phyloP scores from a whole-genome alignment of 2,797 vertebrate genomes.

The Parauchenoglanis punctatus region DNA sequence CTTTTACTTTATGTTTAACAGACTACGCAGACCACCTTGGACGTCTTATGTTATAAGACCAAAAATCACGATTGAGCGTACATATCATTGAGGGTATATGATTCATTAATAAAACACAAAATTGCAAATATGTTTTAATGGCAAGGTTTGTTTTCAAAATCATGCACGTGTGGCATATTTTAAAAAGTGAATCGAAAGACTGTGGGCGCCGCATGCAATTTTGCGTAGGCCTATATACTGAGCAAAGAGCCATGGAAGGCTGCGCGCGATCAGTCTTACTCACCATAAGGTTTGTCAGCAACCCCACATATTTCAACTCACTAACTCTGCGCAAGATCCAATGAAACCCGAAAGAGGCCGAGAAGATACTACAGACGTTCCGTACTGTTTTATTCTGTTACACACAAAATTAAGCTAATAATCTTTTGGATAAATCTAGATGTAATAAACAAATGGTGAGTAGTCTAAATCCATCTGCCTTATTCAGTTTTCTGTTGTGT shows the following conservation, averaged over 20 bases:
- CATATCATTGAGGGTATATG: background rate
- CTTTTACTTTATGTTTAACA: background rate
- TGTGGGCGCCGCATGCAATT: constrained; percentile 71
- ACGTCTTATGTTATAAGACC: background rate
- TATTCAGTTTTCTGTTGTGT: background rate
- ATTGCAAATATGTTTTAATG: background rate
- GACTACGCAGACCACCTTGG: background rate
- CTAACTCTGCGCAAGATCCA: constrained; percentile 93
- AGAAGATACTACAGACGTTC: constrained; percentile 71
- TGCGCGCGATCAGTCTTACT: constrained; percentile 98
- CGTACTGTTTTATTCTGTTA: constrained; percentile 4
- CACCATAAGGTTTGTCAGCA: constrained; percentile 99
- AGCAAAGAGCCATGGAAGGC: constrained; percentile 98
- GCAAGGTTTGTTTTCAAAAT: background rate
- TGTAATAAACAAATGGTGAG: constrained; percentile 66
- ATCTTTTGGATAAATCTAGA: constrained; percentile 55
- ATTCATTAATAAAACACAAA: background rate
- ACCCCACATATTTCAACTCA: constrained; percentile 99
- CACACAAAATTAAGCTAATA: background rate
- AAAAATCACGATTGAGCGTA: background rate
- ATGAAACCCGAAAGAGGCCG: constrained; percentile 84
- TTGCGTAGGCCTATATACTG: constrained; percentile 90
- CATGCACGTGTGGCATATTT: constrained; percentile 25
- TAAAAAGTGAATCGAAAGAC: constrained; percentile 68
- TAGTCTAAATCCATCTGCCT: constrained; percentile 33